Evolutionary conservation across 2,888 invertebrate genomes (phyloP), one percentile per base, ranked within the genome.

Genomic region (Cosmorhoe ocellata): DNA sequence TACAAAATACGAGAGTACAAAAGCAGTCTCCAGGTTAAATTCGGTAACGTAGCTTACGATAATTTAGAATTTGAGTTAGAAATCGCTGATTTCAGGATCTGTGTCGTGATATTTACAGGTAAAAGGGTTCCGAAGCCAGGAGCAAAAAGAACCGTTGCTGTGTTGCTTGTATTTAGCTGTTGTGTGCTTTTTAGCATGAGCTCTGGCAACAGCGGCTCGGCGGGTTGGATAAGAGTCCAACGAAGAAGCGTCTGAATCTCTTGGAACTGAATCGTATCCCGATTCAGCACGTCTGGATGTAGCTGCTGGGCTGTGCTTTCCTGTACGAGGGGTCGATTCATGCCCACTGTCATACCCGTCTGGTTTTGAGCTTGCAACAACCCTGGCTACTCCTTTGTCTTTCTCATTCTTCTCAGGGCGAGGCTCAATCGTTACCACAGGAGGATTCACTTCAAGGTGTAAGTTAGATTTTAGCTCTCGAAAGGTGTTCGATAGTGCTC

Each of bases 221-320:
- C 90, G 72, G 5, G 91, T 90, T 3, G 90, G 90, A 44, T 90
- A 91, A 0, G 97, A 97, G 59, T 96, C 96, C 62, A 96, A 93
- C 51, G 96, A 96, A 13, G 96, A 96, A 56, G 96, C 96, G 73
- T 97, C 97, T 63, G 95, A 95, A 78, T 97, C 97, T 55, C 97
- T 91, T 7, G 97, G 94, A 59, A 97, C 96, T 67, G 97, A 97
- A 73, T 98, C 98, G 71, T 97, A 98, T 0, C 98, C 98, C 69
- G 96, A 97, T 76, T 97, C 97, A 2, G 97, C 96, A 41, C 95
- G 91, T 61, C 95, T 88, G 0, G 95, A 95, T 2, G 95, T 93
- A 0, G 95, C 95, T 0, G 94, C 94, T 0, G 94, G 94, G 61
- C 95, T 95, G 61, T 95, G 94, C 74, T 96, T 96, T 1, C 95